Base-by-base conservation (phyloP, 2,888 invertebrate genomes). In the Agriopis leucophaearia region DNA sequence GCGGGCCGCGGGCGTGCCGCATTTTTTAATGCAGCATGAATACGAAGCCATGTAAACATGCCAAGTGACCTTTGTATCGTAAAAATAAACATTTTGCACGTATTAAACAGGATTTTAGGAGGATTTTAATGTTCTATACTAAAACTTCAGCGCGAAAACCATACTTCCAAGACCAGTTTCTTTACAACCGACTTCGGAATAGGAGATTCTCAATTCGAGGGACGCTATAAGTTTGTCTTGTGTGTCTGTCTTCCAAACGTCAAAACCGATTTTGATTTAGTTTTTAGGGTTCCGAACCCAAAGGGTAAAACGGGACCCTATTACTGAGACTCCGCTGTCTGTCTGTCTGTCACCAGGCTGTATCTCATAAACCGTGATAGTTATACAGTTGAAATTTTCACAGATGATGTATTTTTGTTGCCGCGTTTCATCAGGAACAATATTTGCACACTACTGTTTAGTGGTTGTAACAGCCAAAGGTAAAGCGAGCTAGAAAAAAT, bases 1-100 rank as follows among this genome's bases (percentile, higher is more conserved):
- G 91, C 92, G 87, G 90, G 88, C 52, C 48, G 42, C 59, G 45
- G 57, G 57, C 90, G 87, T 82, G 90, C 85, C 88, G 85, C 88
- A 86, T 89, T 92, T 91, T 82, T 90, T 86, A 87, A 89, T 88
- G 87, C 87, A 87, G 76, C 78, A 81, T 80, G 79, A 75, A 81
- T 78, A 80, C 75, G 75, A 69, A 61, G 73, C 73, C 75, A 70
- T 73, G 82, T 80, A 79, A 82, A 80, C 73, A 78, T 78, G 70
- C 58, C 69, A 67, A 66, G 55, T 51, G 40, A 15, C 70, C 62
- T 70, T 73, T 68, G 36, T 54, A 40, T 51, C 36, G 64, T 69
- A 65, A 67, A 66, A 55, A 50, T 48, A 59, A 36, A n/a, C 63
- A 66, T 61, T 58, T 50, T 63, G 69, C 55, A 55, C 13, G 44